Evolutionary conservation across 2,113 vertebrate genomes (phyloP), one percentile per base, ranked within the genome.

Genomic region (Steatornis caripensis): DNA sequence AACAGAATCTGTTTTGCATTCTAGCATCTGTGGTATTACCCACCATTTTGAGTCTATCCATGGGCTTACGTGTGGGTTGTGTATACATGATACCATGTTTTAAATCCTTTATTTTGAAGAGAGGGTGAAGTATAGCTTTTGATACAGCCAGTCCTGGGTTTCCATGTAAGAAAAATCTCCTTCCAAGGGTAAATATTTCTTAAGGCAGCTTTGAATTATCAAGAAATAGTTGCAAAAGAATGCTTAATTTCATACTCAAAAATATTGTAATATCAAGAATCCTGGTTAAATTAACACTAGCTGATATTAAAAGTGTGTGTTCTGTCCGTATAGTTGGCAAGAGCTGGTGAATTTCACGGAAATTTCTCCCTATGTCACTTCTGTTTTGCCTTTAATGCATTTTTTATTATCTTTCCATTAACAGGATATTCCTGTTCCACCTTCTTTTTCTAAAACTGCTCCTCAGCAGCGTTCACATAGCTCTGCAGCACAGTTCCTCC

Each of bases 341-440:
- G 39, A 83, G 51, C 41, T 60, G 39, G 3, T 2, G 2, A 49
- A 11, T 30, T 89, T 1, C 21, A 0, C 11, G 32, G 49, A 37
- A 43, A 15, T 45, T 84, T 46, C 82, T 86, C 85, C 29, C 10
- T 0, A 0, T 58, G 62, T 49, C 62, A 12, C 37, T 87, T 54
- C 41, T 89, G 34, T 0, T 94, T 80, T 91, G 51, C 58, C 32
- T 86, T 95, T 74, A 49, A 49, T 88, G 58, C 49, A 87, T 92
- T 91, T 93, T 95, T 80, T 23, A 81, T 77, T 84, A 61, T 24
- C 51, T 39, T 66, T 62, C 75, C 88, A 66, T 88, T 86, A 81
- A 21, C 54, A 81, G 79, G 39, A 54, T 61, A 16, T 65, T 90
- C 70, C 66, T 46, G 11, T 69, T 70, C 21, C 18, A 15, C 66